A percentile compares a stretch with the other conserved stretches of the same genome.
Evolutionary conservation across 53 echinoderm and acorn worm genomes (phyloP).

Genomic region (Astropecten irregularis): DNA sequence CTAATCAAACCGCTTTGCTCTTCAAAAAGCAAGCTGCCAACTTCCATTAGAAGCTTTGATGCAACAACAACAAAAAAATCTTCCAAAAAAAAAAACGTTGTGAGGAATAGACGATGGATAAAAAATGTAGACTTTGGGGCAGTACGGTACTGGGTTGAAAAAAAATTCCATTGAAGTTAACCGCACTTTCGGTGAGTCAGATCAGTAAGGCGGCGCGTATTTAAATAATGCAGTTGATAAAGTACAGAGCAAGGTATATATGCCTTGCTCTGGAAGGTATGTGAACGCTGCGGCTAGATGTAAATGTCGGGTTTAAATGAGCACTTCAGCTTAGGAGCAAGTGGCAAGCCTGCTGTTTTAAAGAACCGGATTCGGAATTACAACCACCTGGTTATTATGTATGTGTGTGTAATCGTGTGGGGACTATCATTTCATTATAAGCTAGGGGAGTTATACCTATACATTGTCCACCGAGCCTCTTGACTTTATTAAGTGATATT

Average conservation of each 20-base stretch:
- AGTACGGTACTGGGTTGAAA: not conserved
- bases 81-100: not conserved
- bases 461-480: too few relatives aligned
- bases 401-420: too few relatives aligned
- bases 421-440: too few relatives aligned
- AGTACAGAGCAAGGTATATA: too few relatives aligned
- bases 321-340: too few relatives aligned
- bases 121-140: slow-evolving; percentile 2
- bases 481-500: too few relatives aligned
- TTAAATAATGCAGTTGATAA: not conserved
- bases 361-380: too few relatives aligned
- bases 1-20: slow-evolving; percentile 1
- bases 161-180: slow-evolving; percentile 41
- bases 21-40: slow-evolving; percentile 4
- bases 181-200: slow-evolving; percentile 40
- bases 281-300: not conserved
- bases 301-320: slow-evolving; percentile 8
- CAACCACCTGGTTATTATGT: too few relatives aligned
- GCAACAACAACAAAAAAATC: not conserved
- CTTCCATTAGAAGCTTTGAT: slow-evolving; percentile 10
- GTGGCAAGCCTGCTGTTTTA: too few relatives aligned
- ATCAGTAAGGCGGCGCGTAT: not conserved
- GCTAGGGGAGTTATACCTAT: too few relatives aligned
- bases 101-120: not conserved
- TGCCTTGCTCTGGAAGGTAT: too few relatives aligned